A percentile compares a stretch with the other conserved stretches of the same genome.
Conservation (phyloP, 1,140 invertebrate species). For the Harlomillsia oculata region DNA sequence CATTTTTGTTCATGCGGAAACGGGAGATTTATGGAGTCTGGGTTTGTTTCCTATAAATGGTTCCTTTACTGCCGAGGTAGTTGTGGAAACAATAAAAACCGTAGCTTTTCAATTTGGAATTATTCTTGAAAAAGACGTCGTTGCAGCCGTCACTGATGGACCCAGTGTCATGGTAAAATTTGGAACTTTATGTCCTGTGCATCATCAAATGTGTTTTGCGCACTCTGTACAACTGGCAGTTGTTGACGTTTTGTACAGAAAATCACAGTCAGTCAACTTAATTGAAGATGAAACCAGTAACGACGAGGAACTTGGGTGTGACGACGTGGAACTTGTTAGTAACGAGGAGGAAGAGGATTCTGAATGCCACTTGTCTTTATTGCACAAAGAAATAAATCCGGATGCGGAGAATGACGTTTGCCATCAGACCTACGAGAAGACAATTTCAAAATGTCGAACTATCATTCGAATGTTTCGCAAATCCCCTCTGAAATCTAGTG, state of each 20-base stretch:
- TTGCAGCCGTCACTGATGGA: constrained; percentile 9
- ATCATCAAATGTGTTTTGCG: constrained; percentile 2
- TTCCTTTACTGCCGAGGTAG: neutral
- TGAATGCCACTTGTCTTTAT: too few species aligned
- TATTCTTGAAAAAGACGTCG: neutral
- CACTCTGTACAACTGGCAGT: constrained; percentile 4
- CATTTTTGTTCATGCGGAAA: neutral
- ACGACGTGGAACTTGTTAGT: neutral
- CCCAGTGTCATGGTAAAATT: constrained; percentile 11
- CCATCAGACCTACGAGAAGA: neutral
- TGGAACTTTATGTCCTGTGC: neutral
- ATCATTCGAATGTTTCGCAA: constrained; percentile 5
- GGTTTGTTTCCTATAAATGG: constrained; percentile 8
- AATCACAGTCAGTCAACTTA: neutral
- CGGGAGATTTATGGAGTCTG: neutral
- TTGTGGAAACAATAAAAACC: neutral
- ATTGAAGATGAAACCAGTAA: neutral
- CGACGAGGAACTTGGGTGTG: neutral
- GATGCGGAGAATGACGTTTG: neutral
- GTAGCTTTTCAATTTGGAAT: neutral
- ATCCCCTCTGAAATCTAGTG: constrained; percentile 12
- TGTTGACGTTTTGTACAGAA: constrained; percentile 3
- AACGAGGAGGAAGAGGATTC: too few species aligned
- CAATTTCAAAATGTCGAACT: neutral
- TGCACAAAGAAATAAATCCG: too few species aligned